Conservation (phyloP, 2,113 vertebrate genomes). For the Heliornis fulica region DNA sequence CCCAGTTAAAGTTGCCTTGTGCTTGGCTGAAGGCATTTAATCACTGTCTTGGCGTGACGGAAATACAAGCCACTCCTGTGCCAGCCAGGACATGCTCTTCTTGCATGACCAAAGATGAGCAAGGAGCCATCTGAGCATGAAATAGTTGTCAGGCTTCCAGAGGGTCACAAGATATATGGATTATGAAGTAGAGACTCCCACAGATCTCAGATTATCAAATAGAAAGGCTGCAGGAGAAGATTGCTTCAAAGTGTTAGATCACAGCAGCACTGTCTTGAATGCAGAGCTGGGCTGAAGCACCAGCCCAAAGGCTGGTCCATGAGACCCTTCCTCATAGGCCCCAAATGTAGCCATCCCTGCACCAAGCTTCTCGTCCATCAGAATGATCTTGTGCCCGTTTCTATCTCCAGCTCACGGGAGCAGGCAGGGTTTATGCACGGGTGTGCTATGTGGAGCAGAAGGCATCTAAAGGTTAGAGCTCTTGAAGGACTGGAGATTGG, state of each 20-base stretch:
- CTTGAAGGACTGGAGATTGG: not conserved
- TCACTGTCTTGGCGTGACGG: not conserved
- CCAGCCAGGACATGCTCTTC: conserved; percentile 48
- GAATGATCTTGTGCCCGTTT: not conserved
- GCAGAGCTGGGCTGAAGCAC: not conserved
- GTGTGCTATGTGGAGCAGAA: not conserved
- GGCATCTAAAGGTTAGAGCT: not conserved
- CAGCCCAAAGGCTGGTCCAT: not conserved
- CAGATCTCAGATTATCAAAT: conserved; percentile 45
- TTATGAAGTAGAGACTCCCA: conserved; percentile 59
- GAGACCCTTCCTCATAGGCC: not conserved
- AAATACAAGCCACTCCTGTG: conserved; percentile 32
- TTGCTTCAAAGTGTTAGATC: not conserved
- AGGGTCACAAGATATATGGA: conserved; percentile 67
- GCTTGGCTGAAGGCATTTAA: conserved; percentile 19
- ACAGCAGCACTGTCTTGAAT: not conserved
- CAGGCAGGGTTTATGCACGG: accelerated
- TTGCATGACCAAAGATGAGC: conserved; percentile 14
- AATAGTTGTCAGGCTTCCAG: conserved; percentile 68
- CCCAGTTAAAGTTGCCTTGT: not conserved
- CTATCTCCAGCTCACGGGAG: not conserved
- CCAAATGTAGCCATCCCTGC: not conserved
- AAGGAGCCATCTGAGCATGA: conserved; percentile 53
- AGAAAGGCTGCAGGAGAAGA: conserved; percentile 19
- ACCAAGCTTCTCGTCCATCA: accelerated